Base-by-base conservation (phyloP, 2,797 vertebrate genomes). In the Myotis vivesi region DNA sequence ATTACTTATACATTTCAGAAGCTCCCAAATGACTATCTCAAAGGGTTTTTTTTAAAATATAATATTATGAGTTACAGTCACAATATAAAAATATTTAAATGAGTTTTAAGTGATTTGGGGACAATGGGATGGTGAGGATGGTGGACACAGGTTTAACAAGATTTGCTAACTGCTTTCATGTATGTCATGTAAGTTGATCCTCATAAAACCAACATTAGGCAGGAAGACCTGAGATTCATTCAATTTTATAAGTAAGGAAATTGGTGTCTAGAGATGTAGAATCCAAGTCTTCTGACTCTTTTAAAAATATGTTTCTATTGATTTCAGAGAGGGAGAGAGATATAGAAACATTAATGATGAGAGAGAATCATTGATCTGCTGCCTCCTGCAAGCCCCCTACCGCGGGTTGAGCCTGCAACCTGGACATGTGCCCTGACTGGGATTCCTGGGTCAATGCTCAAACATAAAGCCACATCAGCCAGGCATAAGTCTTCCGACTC, bases 191-290 rank as follows among this genome's bases (percentile, higher is more conserved):
- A 94, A 88, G 33, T 9, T 53, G 72, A 76, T 77, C 46, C 30
- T 76, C 44, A 59, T 44, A 87, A 88, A 92, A 41, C 9, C 8
- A 69, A 41, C 46, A 12, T n/a, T 79, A 68, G 38, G 13, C 8
- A 81, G 41, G 4, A 79, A 22, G 38, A 8, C 36, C 81, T 71
- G 8, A 91, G 44, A 64, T n/a, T 28, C 44, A 75, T 88, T 87
- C 20, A 64, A 13, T 75, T 91, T 68, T 85, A 25, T 76, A 94
- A 38, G 25, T 57, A 66, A 87, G 33, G 55, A 91, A 93, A 82
- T 5, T 19, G 3, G 10, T 82, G 11, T 53, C 91, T 28, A 93
- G 8, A 80, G 38, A 81, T 49, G 8, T 80, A 23, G 92, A 73
- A 57, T 25, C 55, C 55, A 92, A 89, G 11, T n/a, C 22, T 55